phyloP scores from a whole-genome alignment of 2,888 invertebrate species.

The Nomada lathburiana region DNA sequence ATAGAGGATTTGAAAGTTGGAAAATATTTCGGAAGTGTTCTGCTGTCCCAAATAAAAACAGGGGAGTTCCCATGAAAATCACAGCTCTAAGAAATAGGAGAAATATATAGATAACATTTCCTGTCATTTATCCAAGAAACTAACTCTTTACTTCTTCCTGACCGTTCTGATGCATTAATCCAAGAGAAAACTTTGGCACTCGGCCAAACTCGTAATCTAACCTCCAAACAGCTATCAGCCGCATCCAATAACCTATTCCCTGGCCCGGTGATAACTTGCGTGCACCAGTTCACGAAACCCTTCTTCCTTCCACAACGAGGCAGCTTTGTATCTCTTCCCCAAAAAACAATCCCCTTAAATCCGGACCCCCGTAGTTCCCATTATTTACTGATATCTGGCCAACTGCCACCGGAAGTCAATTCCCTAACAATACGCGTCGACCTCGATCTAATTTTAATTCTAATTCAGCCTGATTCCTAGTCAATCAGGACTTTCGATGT shows the following conservation, averaged over 20 bases:
- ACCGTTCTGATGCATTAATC: neutral
- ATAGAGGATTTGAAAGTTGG: too few species aligned
- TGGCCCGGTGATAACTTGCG: neutral
- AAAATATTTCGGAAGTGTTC: too few species aligned
- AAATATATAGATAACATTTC: neutral
- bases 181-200: neutral
- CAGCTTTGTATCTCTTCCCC: neutral
- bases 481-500: neutral
- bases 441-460: slow-evolving; percentile 55
- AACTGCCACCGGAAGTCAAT: slow-evolving; percentile 49
- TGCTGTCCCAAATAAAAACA: too few species aligned
- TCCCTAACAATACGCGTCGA: slow-evolving; percentile 37
- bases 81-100: too few species aligned
- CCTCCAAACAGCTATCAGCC: neutral
- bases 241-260: neutral
- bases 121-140: neutral
- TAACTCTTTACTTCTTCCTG: too few species aligned
- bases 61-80: too few species aligned
- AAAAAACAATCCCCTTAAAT: neutral
- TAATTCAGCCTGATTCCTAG: neutral
- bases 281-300: neutral
- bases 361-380: neutral
- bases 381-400: slow-evolving; percentile 36
- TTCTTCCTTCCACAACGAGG: too few species aligned
- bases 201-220: neutral